Percentiles rank a stretch among this genome's conserved stretches.
phyloP scores from a whole-genome alignment of 2,113 vertebrate genomes.

The Macquaria ambigua region DNA sequence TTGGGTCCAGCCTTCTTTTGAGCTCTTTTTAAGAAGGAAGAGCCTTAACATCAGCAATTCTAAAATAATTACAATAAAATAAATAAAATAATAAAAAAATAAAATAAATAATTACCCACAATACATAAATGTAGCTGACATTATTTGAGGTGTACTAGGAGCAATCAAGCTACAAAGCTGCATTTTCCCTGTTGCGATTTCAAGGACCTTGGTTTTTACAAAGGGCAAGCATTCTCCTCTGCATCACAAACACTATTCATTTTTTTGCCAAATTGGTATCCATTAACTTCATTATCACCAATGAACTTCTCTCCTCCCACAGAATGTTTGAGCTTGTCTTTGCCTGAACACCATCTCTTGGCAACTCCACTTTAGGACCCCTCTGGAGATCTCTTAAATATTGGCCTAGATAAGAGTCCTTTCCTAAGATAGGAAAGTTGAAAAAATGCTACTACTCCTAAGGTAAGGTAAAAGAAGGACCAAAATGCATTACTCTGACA shows the following conservation, averaged over 20 bases:
- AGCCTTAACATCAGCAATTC: too few relatives aligned
- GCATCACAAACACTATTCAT: not conserved
- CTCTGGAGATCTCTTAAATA: not conserved
- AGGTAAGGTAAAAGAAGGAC: not conserved
- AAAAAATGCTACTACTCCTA: not conserved
- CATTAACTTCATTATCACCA: not conserved
- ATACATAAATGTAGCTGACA: not conserved
- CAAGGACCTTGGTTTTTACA: too few relatives aligned
- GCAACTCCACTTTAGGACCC: not conserved
- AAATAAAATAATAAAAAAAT: too few relatives aligned
- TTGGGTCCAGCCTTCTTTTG: too few relatives aligned
- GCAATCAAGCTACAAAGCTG: too few relatives aligned
- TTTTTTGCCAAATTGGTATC: not conserved
- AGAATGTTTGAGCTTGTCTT: not conserved
- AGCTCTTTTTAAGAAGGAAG: too few relatives aligned
- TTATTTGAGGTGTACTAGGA: too few relatives aligned
- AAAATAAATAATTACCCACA: not conserved
- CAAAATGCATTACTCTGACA: not conserved
- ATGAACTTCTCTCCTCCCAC: not conserved
- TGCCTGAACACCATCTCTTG: not conserved
- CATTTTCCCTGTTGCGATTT: too few relatives aligned
- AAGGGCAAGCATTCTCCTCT: not conserved
- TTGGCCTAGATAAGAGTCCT: not conserved
- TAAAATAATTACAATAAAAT: too few relatives aligned
- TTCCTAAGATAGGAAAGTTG: not conserved